A percentile compares a stretch with the other conserved stretches of the same genome.
Evolutionary conservation across 2,113 vertebrate species (phyloP).

Genomic region (Gopherus flavomarginatus): DNA sequence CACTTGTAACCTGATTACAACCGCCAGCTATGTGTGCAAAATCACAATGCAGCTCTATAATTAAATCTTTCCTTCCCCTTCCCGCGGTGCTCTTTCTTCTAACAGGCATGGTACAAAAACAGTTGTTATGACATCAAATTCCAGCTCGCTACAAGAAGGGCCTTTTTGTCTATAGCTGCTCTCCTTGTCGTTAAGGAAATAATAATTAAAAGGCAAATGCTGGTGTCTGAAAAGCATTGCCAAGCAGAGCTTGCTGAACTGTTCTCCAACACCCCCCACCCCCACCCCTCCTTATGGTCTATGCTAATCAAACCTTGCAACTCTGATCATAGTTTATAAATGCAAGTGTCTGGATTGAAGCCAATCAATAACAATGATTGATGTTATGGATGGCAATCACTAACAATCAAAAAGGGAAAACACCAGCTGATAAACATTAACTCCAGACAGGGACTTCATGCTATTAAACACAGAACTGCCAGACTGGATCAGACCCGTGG

Average conservation of each 20-base stretch:
- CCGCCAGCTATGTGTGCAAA: slow-evolving; percentile 66
- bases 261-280: too few relatives aligned
- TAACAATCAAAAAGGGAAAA: background rate
- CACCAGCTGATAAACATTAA: background rate
- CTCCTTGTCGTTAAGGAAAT: slow-evolving; percentile 60
- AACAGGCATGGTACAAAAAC: slow-evolving; percentile 67
- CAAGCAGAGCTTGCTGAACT: background rate
- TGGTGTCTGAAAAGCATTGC: background rate
- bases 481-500: background rate
- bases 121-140: slow-evolving; percentile 73
- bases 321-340: background rate
- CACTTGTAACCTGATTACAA: slow-evolving; percentile 71
- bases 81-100: slow-evolving; percentile 69
- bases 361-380: background rate
- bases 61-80: slow-evolving; percentile 75
- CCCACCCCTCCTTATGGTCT: background rate
- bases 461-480: background rate
- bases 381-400: background rate
- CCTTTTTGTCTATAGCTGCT: slow-evolving; percentile 35
- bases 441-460: background rate
- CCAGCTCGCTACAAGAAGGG: slow-evolving; percentile 59
- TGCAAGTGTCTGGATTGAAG: background rate
- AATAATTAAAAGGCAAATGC: slow-evolving; percentile 30
- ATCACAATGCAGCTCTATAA: slow-evolving; percentile 75
- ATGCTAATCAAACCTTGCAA: background rate